Conservation (phyloP, 2,113 vertebrate species). For the Rhea pennata region DNA sequence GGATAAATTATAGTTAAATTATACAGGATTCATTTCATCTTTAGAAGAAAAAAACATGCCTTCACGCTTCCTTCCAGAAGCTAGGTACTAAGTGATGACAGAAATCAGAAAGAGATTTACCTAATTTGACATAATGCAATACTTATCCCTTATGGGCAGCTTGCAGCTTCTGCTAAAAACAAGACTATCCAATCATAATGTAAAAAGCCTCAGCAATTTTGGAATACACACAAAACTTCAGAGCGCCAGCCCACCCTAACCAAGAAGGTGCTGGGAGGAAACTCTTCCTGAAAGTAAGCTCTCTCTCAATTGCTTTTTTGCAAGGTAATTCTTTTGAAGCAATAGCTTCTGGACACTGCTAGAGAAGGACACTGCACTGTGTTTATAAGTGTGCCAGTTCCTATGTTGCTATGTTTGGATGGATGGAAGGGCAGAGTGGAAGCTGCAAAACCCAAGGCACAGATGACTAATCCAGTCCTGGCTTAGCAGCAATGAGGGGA, state of each 20-base stretch:
- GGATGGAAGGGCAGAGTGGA: not conserved
- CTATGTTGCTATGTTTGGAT: not conserved
- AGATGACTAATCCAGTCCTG: slow-evolving; percentile 18
- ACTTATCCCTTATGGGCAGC: not conserved
- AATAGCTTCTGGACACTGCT: not conserved
- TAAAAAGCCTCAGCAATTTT: not conserved
- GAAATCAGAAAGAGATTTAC: not conserved
- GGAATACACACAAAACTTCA: not conserved
- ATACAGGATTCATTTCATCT: slow-evolving; percentile 9
- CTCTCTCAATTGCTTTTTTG: not conserved
- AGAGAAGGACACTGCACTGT: not conserved
- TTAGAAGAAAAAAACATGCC: not conserved
- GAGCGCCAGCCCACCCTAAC: not conserved
- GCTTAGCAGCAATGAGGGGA: not conserved
- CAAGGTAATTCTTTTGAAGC: not conserved
- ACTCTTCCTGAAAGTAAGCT: not conserved
- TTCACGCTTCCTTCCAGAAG: not conserved
- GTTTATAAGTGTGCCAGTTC: not conserved
- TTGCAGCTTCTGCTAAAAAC: not conserved
- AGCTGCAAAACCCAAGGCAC: not conserved
- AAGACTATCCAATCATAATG: not conserved
- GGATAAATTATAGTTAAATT: not conserved
- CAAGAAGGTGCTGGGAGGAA: not conserved
- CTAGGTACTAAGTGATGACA: not conserved
- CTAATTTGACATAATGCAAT: not conserved